A percentile compares a stretch with the other conserved stretches of the same genome.
These are phyloP conservation scores for Polyommatus icarus DNA, from an alignment of 2,888 invertebrate species.

Conservation along the genomic window DNA sequence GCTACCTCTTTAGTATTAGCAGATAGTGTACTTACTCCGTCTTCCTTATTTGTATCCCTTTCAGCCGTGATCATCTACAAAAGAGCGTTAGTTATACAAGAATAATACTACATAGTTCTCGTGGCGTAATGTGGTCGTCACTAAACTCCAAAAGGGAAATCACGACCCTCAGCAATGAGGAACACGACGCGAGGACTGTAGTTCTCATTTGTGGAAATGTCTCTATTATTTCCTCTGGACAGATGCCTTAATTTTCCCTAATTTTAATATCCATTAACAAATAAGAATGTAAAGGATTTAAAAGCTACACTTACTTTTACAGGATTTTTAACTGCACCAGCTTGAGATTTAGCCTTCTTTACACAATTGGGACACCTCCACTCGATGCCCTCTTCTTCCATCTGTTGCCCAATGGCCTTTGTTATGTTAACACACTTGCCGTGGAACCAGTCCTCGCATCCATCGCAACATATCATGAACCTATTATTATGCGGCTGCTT, in stretches of 20 bases:
- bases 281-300: not conserved
- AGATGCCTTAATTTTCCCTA: too few relatives aligned
- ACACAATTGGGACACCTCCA: slow-evolving; percentile 94
- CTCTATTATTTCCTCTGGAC: too few relatives aligned
- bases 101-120: too few relatives aligned
- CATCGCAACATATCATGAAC: slow-evolving; percentile 98
- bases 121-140: too few relatives aligned
- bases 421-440: slow-evolving; percentile 98
- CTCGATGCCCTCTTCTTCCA: slow-evolving; percentile 93
- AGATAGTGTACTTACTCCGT: slow-evolving; percentile 41
- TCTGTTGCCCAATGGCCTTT: slow-evolving; percentile 93
- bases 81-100: not conserved
- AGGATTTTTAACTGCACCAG: slow-evolving; percentile 19
- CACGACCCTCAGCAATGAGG: too few relatives aligned
- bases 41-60: slow-evolving; percentile 36
- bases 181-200: too few relatives aligned
- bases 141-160: too few relatives aligned
- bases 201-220: too few relatives aligned
- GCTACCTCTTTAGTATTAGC: slow-evolving; percentile 48
- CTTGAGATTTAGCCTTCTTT: slow-evolving; percentile 71
- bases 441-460: slow-evolving; percentile 98
- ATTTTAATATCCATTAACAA: too few relatives aligned
- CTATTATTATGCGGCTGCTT: slow-evolving; percentile 96
- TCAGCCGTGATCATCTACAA: slow-evolving; percentile 38
- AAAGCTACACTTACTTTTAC: slow-evolving; percentile 8